Evolutionary conservation across 1,140 invertebrate species (phyloP), one percentile per base, ranked within the genome.

Genomic region (Drosophila varians): DNA sequence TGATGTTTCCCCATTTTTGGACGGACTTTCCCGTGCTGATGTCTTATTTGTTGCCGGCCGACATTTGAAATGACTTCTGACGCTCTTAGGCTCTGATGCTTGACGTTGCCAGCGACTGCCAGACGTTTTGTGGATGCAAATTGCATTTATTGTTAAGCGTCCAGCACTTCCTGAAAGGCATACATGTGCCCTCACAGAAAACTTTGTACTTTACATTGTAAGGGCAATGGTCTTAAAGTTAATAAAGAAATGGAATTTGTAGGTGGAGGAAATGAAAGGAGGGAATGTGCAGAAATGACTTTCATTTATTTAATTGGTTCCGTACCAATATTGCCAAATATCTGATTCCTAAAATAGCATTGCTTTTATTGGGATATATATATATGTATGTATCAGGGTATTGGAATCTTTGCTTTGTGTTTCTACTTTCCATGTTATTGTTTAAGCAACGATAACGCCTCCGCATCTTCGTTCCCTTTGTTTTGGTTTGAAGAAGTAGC

Each of bases 21-120:
- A 58, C 46, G 55, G 72, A 72, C 72, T 31, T 75, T 60, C 42
- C 40, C 46, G 60, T 64, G 80, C 69, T 61, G 68, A 80, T 80
- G 80, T 84, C 82, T 84, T 76, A 84, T 84, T 84, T 84, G 82
- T 84, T 61, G 49, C 53, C 54, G 58, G 49, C 55, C 60, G 48
- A 62, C 74, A 72, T 66, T 66, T 28, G 46, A 47, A 74, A 56
- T 73, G 68, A 64, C 55, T 49, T 57, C 60, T 61, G 70, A 65
- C 58, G 70, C 26, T 52, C 60, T 61, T 57, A 56, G 51, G 70
- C 26, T 21, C n/a, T 60, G 19, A 18, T 14, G 26, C 1, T 18
- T 12, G 3, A 28, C 26, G 26, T 28, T 28, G 26, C 26, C 26
- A 19, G 2, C 34, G 25, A 12, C 34, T 43, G 60, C 45, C 51